A percentile compares a stretch with the other conserved stretches of the same genome.
Conservation (phyloP, 2,113 vertebrate species). For the Oxygymnocypris stewartii region DNA sequence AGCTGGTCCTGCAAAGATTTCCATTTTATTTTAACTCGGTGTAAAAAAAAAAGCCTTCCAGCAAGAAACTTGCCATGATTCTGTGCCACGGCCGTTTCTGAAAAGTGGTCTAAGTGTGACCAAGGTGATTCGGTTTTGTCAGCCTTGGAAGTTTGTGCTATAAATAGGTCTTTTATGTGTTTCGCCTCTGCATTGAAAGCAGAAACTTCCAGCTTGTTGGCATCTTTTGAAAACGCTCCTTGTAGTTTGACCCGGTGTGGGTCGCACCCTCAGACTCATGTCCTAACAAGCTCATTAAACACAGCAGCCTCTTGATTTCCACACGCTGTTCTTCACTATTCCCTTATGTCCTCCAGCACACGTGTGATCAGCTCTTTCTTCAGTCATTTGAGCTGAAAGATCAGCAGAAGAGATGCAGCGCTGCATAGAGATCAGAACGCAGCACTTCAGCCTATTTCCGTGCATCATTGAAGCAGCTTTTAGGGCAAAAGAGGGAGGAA, state of each 20-base stretch:
- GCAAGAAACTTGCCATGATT: neutral
- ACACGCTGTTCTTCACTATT: neutral
- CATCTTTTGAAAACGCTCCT: constrained; percentile 4
- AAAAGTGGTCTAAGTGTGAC: neutral
- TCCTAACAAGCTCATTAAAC: constrained; percentile 28
- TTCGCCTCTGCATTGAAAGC: neutral
- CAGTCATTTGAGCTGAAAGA: neutral
- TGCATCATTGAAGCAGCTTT: neutral
- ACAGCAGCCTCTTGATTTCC: constrained; percentile 2
- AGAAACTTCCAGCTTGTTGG: neutral
- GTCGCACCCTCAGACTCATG: constrained; percentile 14
- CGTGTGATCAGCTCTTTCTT: neutral
- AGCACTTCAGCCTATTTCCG: neutral
- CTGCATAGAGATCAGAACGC: neutral
- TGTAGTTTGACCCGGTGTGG: constrained; percentile 1
- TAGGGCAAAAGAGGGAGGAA: neutral
- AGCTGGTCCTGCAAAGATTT: neutral
- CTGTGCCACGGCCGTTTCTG: neutral
- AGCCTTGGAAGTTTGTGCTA: constrained; percentile 9
- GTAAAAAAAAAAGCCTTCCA: neutral
- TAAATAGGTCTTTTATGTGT: neutral
- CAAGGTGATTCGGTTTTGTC: neutral
- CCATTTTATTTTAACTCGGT: neutral
- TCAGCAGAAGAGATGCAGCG: neutral
- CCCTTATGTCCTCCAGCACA: neutral